Conservation (phyloP, 2,888 invertebrate species). For the Troides aeacus region DNA sequence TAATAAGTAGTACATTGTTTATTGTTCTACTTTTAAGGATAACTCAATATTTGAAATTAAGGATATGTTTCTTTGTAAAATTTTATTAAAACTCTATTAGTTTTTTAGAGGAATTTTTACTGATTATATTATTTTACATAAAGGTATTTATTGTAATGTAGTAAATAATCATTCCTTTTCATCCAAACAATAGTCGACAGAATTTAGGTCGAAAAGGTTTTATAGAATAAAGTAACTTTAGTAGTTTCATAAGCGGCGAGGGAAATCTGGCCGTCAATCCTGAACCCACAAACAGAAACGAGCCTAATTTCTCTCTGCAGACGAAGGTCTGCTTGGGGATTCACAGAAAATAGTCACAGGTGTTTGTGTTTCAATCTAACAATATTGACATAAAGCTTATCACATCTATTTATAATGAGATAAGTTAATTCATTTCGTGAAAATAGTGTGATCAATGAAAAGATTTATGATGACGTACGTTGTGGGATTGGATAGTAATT, state of each 20-base stretch:
- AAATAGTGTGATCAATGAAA: background rate
- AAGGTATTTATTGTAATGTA: too few relatives aligned
- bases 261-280: conserved; percentile 12
- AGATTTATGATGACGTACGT: background rate
- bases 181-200: too few relatives aligned
- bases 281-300: conserved; percentile 1
- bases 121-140: too few relatives aligned
- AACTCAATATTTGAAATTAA: too few relatives aligned
- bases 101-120: too few relatives aligned
- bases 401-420: background rate
- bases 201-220: background rate
- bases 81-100: too few relatives aligned
- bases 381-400: background rate
- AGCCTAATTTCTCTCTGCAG: conserved; percentile 12
- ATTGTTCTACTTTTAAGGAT: too few relatives aligned
- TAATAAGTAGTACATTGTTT: too few relatives aligned
- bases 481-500: too few relatives aligned
- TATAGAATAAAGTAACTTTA: background rate
- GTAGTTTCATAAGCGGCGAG: conserved; percentile 26
- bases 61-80: too few relatives aligned
- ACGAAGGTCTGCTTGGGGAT: background rate
- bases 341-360: background rate
- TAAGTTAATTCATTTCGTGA: background rate
- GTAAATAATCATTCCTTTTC: too few relatives aligned
- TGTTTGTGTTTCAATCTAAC: background rate